Base-by-base conservation (phyloP, 2,113 vertebrate species). In the Nycticebus coucang region DNA sequence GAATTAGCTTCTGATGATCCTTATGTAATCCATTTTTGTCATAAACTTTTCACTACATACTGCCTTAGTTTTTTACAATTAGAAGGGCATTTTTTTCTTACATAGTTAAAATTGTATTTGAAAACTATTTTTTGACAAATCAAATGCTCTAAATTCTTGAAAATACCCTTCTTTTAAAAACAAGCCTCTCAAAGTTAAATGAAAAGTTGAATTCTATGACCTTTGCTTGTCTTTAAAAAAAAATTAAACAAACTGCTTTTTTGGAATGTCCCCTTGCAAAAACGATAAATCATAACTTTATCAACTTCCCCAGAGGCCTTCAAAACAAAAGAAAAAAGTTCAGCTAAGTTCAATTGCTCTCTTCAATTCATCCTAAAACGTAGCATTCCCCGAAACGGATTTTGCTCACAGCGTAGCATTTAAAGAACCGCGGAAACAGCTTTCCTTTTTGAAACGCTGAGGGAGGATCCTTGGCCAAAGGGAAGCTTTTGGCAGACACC, bases 211-310 rank as follows among this genome's bases (percentile, higher is more conserved):
- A 10, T 45, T 78, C 24, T 57, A 22, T 95, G 91, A 95, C 69
- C 92, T 97, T 92, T 93, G 81, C 60, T 91, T 86, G 69, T 74
- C 68, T 94, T 62, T 57, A 50, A 81, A 53, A 74, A 45, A 91
- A 71, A 91, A 9, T 59, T 53, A 82, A 89, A 89, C 37, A 50
- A 45, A 85, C 75, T 89, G 69, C 62, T 82, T 64, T 93, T 89
- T 71, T 75, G 64, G 91, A 95, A 89, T 82, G 95, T 93, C 93
- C 92, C 90, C 90, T 93, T 41, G 50, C 53, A 50, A 93, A 95
- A 95, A 89, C 0, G 30, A 96, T 95, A 94, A 87, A 96, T 95
- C 69, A 72, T 94, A 91, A 89, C 60, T 94, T 86, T 75, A 95
- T 95, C 93, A 94, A 88, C 94, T 95, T 95, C 89, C 87, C 79